Percentiles rank a stretch among this genome's conserved stretches.
Evolutionary conservation across 2,113 vertebrate species (phyloP).

Genomic region (Sander lucioperca): DNA sequence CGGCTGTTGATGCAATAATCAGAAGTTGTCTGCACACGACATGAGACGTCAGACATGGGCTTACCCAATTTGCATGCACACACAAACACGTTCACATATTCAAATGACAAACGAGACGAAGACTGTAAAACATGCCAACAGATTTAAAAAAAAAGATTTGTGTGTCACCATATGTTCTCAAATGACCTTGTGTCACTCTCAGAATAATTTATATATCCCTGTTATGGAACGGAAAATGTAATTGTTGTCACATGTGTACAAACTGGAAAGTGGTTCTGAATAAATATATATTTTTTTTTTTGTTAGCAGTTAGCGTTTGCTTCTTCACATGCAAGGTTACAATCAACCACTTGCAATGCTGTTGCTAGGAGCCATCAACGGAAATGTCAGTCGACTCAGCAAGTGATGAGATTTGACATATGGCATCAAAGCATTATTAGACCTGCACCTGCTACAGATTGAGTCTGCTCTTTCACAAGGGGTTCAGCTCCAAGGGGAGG

Average conservation of each 20-base stretch:
- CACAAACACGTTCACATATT: conserved; percentile 16
- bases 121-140: conserved; percentile 26
- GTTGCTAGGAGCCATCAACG: conserved; percentile 88
- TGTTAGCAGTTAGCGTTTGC: conserved; percentile 34
- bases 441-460: conserved; percentile 91
- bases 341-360: conserved; percentile 73
- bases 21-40: conserved; percentile 63
- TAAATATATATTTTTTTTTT: conserved; percentile 69
- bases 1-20: conserved; percentile 73
- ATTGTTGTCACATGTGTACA: conserved; percentile 19
- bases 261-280: conserved; percentile 65
- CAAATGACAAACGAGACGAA: neutral
- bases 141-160: conserved; percentile 6
- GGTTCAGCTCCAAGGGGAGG: conserved; percentile 85
- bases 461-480: conserved; percentile 85
- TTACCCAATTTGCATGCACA: conserved; percentile 5
- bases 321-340: conserved; percentile 53
- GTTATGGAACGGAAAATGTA: conserved; percentile 41
- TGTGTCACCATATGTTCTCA: conserved; percentile 15
- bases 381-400: conserved; percentile 97
- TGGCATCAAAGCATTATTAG: conserved; percentile 97
- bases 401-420: conserved; percentile 98
- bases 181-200: conserved; percentile 7
- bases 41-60: conserved; percentile 42
- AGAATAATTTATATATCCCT: conserved; percentile 17